A percentile compares a stretch with the other conserved stretches of the same genome.
Conservation (phyloP, 1,140 invertebrate genomes). For the Heterodera schachtii region DNA sequence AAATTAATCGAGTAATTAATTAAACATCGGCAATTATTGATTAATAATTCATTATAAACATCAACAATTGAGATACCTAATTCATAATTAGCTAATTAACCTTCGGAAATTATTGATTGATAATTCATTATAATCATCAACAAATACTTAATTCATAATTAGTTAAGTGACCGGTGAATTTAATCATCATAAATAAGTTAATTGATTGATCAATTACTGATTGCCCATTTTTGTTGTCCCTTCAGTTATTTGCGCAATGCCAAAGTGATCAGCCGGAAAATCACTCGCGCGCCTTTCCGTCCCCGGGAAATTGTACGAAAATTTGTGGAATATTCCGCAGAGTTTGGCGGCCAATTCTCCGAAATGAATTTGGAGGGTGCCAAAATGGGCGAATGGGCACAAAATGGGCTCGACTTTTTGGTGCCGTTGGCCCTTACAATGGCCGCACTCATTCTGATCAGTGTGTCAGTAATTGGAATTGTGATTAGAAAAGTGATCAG, state of each 20-base stretch:
- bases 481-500: neutral
- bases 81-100: too few relatives aligned
- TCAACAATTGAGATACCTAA: too few relatives aligned
- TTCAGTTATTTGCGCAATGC: constrained; percentile 27
- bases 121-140: neutral
- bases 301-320: constrained; percentile 15
- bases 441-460: neutral
- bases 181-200: too few relatives aligned
- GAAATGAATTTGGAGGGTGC: constrained; percentile 32
- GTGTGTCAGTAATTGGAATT: neutral
- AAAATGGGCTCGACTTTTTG: constrained; percentile 18
- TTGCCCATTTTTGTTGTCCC: neutral
- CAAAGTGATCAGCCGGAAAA: constrained; percentile 19
- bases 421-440: neutral
- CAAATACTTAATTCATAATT: neutral
- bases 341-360: constrained; percentile 32
- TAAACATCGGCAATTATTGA: too few relatives aligned
- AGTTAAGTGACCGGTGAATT: neutral
- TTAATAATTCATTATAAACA: too few relatives aligned
- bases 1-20: too few relatives aligned
- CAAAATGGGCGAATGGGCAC: constrained; percentile 16
- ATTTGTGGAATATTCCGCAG: constrained; percentile 29
- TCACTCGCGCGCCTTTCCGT: constrained; percentile 25
- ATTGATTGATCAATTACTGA: neutral
- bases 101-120: too few relatives aligned